These are phyloP conservation scores for Morinoia aosen DNA, from an alignment of 2,888 invertebrate genomes.

Conservation along the genomic window DNA sequence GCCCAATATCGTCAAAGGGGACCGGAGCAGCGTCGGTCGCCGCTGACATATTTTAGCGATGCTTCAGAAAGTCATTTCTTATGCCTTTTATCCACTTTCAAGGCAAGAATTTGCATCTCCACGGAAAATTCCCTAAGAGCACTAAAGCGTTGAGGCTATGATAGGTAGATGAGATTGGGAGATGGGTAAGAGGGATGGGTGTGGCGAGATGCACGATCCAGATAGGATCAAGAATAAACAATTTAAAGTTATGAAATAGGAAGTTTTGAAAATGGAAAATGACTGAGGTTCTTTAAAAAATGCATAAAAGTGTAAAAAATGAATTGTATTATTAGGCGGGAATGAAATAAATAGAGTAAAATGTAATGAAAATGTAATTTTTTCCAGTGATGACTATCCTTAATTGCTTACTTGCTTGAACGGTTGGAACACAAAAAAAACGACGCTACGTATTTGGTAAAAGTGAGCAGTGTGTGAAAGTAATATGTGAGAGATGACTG, in stretches of 20 bases:
- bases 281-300: not conserved
- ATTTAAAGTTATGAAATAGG: too few species aligned
- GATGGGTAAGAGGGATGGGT: not conserved
- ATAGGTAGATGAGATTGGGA: conserved; percentile 15
- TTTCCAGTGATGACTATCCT: too few species aligned
- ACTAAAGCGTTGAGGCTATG: conserved; percentile 45
- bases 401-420: too few species aligned
- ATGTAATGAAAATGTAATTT: too few species aligned
- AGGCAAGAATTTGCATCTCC: conserved; percentile 28
- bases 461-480: too few species aligned
- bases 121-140: conserved; percentile 43
- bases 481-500: not conserved
- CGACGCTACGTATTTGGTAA: too few species aligned
- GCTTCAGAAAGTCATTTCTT: conserved; percentile 41
- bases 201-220: not conserved
- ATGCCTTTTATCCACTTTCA: conserved; percentile 47
- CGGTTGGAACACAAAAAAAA: too few species aligned
- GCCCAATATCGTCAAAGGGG: conserved; percentile 15
- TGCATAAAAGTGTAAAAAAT: too few species aligned
- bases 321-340: too few species aligned
- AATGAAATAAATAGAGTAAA: too few species aligned
- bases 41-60: conserved; percentile 18
- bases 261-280: not conserved
- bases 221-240: too few species aligned
- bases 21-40: not conserved